These are phyloP conservation scores for Toxotes chatareus DNA, from an alignment of 2,113 vertebrate species.

Conservation along the genomic window DNA sequence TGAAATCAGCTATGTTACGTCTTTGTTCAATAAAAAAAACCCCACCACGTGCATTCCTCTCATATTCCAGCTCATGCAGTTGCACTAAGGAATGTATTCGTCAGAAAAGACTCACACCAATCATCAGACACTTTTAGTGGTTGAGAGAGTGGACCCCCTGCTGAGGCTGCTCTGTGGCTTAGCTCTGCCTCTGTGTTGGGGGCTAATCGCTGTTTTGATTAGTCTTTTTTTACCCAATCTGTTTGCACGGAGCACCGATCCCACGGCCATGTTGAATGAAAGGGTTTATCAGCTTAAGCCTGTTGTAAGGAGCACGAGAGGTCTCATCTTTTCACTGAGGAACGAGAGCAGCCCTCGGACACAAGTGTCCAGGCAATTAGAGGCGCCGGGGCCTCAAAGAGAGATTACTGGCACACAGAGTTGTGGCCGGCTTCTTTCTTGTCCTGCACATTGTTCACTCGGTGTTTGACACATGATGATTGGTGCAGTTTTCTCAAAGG, in stretches of 20 bases:
- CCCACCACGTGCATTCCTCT: conserved; percentile 40
- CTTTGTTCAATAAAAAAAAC: conserved; percentile 57
- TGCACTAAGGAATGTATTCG: conserved; percentile 22
- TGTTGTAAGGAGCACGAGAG: conserved; percentile 79
- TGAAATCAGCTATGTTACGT: conserved; percentile 30
- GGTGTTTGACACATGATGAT: conserved; percentile 33
- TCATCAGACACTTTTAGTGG: conserved; percentile 43
- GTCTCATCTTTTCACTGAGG: conserved; percentile 78
- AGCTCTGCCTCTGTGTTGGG: conserved; percentile 70
- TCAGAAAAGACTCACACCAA: conserved; percentile 47
- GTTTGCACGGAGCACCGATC: conserved; percentile 71
- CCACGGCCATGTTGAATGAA: conserved; percentile 76
- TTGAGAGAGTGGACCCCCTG: conserved; percentile 68
- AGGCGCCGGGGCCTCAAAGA: conserved; percentile 67
- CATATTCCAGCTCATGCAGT: conserved; percentile 44
- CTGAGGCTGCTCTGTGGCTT: conserved; percentile 67
- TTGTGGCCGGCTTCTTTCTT: conserved; percentile 50
- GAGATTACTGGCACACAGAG: conserved; percentile 76
- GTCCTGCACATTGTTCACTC: conserved; percentile 43
- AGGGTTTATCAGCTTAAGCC: conserved; percentile 85
- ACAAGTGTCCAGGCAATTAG: conserved; percentile 83
- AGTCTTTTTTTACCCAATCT: conserved; percentile 77
- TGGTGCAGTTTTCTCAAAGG: conserved; percentile 34
- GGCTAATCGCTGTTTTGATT: conserved; percentile 84
- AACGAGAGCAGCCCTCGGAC: conserved; percentile 67